Percentiles rank a stretch among this genome's conserved stretches.
Evolutionary conservation across 2,888 invertebrate genomes (phyloP).

Genomic region (Agonum fuliginosum): DNA sequence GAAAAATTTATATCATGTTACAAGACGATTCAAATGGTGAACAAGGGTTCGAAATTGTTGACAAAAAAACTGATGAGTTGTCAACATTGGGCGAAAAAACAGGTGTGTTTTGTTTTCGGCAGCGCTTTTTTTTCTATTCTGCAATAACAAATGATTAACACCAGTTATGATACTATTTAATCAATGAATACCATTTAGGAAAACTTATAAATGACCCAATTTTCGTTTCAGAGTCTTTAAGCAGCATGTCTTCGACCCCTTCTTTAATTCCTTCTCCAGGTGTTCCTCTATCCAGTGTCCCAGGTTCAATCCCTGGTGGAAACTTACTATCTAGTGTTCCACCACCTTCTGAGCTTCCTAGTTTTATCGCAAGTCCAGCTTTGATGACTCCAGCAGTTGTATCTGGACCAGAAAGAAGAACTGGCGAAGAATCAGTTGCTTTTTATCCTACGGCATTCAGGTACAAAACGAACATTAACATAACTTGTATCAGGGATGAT

Average conservation of each 20-base stretch:
- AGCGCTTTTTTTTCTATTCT: background rate
- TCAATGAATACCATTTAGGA: background rate
- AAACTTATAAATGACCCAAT: too few species aligned
- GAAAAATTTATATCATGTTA: constrained; percentile 41
- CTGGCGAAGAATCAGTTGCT: too few species aligned
- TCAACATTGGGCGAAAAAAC: constrained; percentile 59
- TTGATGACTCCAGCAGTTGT: constrained; percentile 62
- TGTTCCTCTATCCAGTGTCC: constrained; percentile 67
- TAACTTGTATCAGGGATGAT: too few species aligned
- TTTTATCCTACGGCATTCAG: constrained; percentile 70
- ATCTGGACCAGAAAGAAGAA: constrained; percentile 16
- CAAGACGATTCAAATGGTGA: constrained; percentile 72
- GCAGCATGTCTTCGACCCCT: constrained; percentile 71
- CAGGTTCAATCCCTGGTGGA: constrained; percentile 75
- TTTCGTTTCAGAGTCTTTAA: constrained; percentile 69
- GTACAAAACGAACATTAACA: too few species aligned
- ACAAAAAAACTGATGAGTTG: constrained; percentile 68
- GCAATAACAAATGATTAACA: too few species aligned
- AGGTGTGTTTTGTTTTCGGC: constrained; percentile 21
- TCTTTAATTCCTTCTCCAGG: constrained; percentile 72
- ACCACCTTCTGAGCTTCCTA: constrained; percentile 81
- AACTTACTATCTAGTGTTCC: constrained; percentile 82
- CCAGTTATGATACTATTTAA: too few species aligned
- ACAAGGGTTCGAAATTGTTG: constrained; percentile 72
- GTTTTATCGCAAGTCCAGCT: constrained; percentile 73